Base-by-base conservation (phyloP, 2,113 vertebrate genomes). In the Accipiter cooperii region DNA sequence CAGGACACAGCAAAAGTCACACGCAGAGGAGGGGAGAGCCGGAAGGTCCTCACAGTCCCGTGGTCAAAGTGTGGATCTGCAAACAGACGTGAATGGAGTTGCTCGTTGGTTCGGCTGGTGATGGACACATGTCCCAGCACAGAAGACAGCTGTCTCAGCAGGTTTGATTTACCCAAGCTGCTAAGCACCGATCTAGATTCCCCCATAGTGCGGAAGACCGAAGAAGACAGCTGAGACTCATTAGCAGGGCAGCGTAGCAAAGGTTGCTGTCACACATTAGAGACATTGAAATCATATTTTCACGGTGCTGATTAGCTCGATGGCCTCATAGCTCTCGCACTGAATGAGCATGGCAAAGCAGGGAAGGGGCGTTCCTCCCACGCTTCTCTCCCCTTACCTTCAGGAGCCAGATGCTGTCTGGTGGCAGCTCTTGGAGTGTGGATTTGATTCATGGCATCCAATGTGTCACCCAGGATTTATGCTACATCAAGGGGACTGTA, bases 381-480 rank as follows among this genome's bases (percentile, higher is more conserved):
- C 1, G 2, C 34, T 81, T 49, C n/a, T 87, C 25, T 84, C 31
- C 17, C n/a, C 38, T 76, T 83, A 47, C 21, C 71, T 81, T 49
- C 63, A 88, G 71, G 75, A 90, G 68, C 28, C 90, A 82, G 52
- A 17, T 0, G 2, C 86, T 89, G 26, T 54, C 63, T 96, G 51
- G 47, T 13, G 10, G 85, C 46, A 87, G 91, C 57, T 84, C 36
- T 63, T 55, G 47, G 77, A 81, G 84, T 8, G 58, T 78, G 58
- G 79, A 81, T 75, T 89, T 95, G 85, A 70, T 95, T 88, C 64
- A 69, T 47, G 68, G 34, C 10, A 58, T 34, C 75, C 47, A 31
- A 16, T 51, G 2, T 25, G 64, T 81, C 80, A 69, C 84, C 44
- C n/a, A 92, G 74, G 79, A 84, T 95, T 93, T 90, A 96, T 66